Evolutionary conservation across 1,140 invertebrate species (phyloP), one percentile per base, ranked within the genome.

Genomic region (Zaprionus inermis): DNA sequence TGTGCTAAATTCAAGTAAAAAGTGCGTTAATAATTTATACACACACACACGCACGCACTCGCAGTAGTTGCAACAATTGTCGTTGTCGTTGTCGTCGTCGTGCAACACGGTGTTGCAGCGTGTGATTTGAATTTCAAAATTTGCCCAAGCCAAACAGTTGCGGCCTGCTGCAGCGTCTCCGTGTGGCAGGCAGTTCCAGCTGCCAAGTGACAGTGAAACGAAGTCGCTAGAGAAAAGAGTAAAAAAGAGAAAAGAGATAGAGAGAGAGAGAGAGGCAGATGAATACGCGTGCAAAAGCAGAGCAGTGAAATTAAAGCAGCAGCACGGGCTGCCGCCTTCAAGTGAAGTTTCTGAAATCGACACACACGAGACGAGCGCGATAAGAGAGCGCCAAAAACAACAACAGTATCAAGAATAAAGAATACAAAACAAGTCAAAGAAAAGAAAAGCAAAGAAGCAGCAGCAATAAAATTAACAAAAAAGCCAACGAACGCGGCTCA

Each of bases 41-140:
- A 54, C 22, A 58, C 36, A 46, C 11, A 44, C n/a, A 32, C 24
- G 44, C 18, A 36, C 5, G 54, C 18, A 34, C 32, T 16, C 24
- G 22, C 24, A 67, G 52, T 56, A 61, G 66, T 58, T 75, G 58
- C 70, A 68, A 60, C 60, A 75, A 66, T 66, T 73, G 68, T 72
- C 72, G 78, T 59, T 12, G n/a, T n/a, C n/a, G n/a, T n/a, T n/a
- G n/a, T n/a, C n/a, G n/a, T n/a, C n/a, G n/a, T 14, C 14, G 77
- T 69, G 49, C 60, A 51, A 66, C 58, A 63, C 24, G 59, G 64
- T 67, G 79, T 88, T 85, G 82, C 82, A 86, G 72, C 76, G 60
- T 82, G 67, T 69, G 83, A 89, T 86, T 86, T 86, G 83, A 86
- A 86, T 86, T 86, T 89, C 84, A 86, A 86, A 79, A 88, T 60